These are phyloP conservation scores for Murina feae DNA, from an alignment of 2,113 vertebrate genomes.

Conservation along the genomic window DNA sequence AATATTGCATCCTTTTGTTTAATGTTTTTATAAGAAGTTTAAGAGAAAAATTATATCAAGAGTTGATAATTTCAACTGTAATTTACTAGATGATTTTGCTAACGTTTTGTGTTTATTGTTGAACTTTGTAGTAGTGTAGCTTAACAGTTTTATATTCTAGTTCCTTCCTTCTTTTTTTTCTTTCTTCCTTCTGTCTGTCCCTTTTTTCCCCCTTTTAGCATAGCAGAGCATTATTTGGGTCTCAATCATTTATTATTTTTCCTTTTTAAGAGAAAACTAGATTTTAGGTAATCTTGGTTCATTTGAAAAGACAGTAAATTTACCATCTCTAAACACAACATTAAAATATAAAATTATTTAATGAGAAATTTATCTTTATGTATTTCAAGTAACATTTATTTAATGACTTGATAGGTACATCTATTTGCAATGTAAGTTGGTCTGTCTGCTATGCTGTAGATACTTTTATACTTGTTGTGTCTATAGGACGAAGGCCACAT, in stretches of 20 bases:
- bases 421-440: not conserved
- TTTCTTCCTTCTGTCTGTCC: not conserved
- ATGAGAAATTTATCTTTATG: not conserved
- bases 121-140: not conserved
- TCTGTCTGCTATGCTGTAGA: not conserved
- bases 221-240: not conserved
- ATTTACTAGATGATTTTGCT: not conserved
- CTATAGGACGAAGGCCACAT: not conserved
- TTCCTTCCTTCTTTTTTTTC: not conserved
- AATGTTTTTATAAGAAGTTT: not conserved
- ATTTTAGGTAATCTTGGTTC: not conserved
- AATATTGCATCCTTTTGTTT: not conserved
- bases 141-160: not conserved
- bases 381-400: not conserved
- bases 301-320: not conserved
- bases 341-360: not conserved
- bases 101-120: not conserved
- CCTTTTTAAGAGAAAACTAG: not conserved
- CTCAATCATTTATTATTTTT: not conserved
- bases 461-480: not conserved
- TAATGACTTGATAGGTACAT: not conserved
- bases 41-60: not conserved
- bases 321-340: not conserved
- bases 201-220: not conserved
- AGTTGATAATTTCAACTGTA: not conserved